Percentiles rank a stretch among this genome's conserved stretches.
These are phyloP conservation scores for Lamproptera curius DNA, from an alignment of 2,888 invertebrate species.

Conservation along the genomic window DNA sequence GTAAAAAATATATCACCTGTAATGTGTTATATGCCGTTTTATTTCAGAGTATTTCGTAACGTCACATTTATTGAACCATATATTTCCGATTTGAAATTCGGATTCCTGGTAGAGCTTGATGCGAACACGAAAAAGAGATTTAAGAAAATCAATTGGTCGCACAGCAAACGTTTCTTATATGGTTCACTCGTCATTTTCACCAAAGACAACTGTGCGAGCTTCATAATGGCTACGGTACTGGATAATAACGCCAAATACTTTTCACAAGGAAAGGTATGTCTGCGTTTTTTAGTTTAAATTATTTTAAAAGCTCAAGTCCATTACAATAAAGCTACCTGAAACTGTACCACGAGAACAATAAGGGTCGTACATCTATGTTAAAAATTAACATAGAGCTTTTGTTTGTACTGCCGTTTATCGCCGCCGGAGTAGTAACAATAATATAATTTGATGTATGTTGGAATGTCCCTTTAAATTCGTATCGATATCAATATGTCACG, in stretches of 20 bases:
- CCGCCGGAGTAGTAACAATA: no score
- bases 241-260: slow-evolving; percentile 66
- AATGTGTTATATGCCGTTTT: neutral
- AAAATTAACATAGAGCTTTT: no score
- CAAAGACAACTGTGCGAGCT: slow-evolving; percentile 80
- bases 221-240: slow-evolving; percentile 82
- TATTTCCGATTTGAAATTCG: slow-evolving; percentile 49
- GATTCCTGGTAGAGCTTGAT: slow-evolving; percentile 49
- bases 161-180: slow-evolving; percentile 79
- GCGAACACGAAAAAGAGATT: slow-evolving; percentile 39
- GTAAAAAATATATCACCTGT: no score
- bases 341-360: no score
- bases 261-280: slow-evolving; percentile 45
- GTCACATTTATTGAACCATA: slow-evolving; percentile 58
- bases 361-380: no score
- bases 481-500: no score
- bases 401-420: no score
- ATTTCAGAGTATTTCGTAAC: slow-evolving; percentile 56
- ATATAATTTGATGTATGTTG: no score
- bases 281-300: no score
- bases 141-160: slow-evolving; percentile 53
- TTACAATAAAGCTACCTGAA: no score
- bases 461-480: no score
- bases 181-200: slow-evolving; percentile 87
- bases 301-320: no score